phyloP scores from a whole-genome alignment of 2,113 vertebrate species.

The Podocnemis expansa region DNA sequence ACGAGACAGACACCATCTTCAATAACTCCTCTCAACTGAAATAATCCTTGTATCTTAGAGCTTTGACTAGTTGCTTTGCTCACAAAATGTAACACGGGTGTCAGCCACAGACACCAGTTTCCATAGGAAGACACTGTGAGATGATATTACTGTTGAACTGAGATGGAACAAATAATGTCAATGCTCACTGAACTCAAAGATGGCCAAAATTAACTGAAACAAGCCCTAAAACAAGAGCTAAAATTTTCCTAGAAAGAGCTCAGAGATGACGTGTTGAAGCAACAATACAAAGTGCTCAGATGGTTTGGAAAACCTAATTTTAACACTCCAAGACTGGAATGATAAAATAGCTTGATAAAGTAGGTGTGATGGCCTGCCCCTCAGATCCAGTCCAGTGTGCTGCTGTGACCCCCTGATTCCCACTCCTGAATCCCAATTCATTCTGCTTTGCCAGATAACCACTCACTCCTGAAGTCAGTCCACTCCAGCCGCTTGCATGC shows the following conservation, averaged over 20 bases:
- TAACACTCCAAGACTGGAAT: not conserved
- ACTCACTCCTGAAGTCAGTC: too few relatives aligned
- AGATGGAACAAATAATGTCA: not conserved
- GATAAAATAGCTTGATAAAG: not conserved
- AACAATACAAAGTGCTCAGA: not conserved
- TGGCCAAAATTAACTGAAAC: not conserved
- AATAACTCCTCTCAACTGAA: not conserved
- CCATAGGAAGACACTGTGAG: not conserved
- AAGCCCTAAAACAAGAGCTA: not conserved
- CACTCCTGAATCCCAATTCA: too few relatives aligned
- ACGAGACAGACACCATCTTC: not conserved
- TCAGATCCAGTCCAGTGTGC: too few relatives aligned
- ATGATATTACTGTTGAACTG: not conserved
- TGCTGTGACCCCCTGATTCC: too few relatives aligned
- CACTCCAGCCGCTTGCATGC: too few relatives aligned
- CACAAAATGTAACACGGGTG: not conserved
- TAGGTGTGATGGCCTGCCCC: too few relatives aligned
- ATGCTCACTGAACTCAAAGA: not conserved
- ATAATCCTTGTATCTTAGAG: not conserved
- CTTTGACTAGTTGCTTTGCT: not conserved
- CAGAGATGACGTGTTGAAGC: not conserved
- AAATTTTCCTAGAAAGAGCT: not conserved
- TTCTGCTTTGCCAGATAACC: too few relatives aligned
- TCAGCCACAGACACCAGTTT: not conserved
- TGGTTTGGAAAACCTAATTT: not conserved